Evolutionary conservation across 2,113 vertebrate species (phyloP).

Genomic region (Camelus bactrianus): DNA sequence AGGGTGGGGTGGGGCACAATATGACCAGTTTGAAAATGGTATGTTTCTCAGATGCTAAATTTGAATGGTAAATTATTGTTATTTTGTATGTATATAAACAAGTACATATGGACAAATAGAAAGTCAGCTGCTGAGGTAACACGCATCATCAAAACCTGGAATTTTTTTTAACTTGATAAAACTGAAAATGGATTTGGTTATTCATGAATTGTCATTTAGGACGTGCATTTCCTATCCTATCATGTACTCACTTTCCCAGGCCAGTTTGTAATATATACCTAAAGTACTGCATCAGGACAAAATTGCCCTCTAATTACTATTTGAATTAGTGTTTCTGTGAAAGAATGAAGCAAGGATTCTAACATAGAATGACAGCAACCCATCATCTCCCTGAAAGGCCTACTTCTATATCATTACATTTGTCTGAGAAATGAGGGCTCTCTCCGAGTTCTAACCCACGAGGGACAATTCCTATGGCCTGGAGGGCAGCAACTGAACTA

Average conservation of each 20-base stretch:
- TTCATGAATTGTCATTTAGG: not conserved
- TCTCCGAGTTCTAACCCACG: not conserved
- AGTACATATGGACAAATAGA: not conserved
- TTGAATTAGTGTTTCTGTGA: not conserved
- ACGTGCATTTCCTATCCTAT: not conserved
- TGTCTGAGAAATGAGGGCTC: not conserved
- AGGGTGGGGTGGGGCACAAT: not conserved
- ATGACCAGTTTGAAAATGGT: not conserved
- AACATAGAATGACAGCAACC: not conserved
- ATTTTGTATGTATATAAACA: not conserved
- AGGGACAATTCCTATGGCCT: not conserved
- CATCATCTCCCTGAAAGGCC: not conserved
- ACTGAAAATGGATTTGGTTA: not conserved
- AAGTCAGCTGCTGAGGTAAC: not conserved
- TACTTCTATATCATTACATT: not conserved
- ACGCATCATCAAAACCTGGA: not conserved
- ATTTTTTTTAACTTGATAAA: not conserved
- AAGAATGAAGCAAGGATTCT: not conserved
- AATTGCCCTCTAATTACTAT: not conserved
- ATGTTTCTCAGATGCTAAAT: not conserved
- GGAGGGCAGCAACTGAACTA: not conserved
- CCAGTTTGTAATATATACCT: not conserved
- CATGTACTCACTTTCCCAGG: not conserved
- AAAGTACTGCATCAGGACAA: not conserved
- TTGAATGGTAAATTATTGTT: not conserved